phyloP scores from a whole-genome alignment of 1,140 invertebrate species.

The Anadara kagoshimensis region DNA sequence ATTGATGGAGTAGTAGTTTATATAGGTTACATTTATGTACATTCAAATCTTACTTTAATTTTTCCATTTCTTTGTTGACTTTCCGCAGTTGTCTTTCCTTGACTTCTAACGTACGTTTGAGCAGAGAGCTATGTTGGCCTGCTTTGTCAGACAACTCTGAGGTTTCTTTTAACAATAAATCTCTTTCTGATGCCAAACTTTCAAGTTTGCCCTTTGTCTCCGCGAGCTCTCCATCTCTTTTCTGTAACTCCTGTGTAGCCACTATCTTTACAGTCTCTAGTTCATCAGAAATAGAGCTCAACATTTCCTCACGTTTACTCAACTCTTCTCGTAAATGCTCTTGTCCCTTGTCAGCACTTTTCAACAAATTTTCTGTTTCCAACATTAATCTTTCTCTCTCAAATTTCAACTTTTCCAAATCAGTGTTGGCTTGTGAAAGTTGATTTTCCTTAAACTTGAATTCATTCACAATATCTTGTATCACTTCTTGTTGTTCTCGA shows the following conservation, averaged over 20 bases:
- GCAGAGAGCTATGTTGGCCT: constrained; percentile 22
- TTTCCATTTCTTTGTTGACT: constrained; percentile 34
- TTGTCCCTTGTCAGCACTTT: constrained; percentile 22
- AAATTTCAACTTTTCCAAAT: constrained; percentile 22
- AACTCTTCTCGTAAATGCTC: constrained; percentile 9
- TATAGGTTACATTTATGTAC: too few species aligned
- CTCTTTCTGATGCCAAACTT: constrained; percentile 35
- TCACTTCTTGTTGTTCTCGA: constrained; percentile 48
- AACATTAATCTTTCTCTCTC: constrained; percentile 32
- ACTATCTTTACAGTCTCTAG: constrained; percentile 14
- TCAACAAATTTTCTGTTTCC: constrained; percentile 38
- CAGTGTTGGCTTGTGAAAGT: constrained; percentile 7
- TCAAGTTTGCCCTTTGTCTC: constrained; percentile 20
- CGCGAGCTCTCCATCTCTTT: constrained; percentile 42
- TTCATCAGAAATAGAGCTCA: constrained; percentile 20
- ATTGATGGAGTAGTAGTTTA: too few species aligned
- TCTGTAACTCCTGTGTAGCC: constrained; percentile 42
- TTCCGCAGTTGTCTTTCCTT: constrained; percentile 41
- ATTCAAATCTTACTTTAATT: constrained; percentile 29
- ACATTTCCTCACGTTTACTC: constrained; percentile 22
- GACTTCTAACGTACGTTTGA: constrained; percentile 29
- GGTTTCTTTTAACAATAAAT: constrained; percentile 34
- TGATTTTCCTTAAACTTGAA: constrained; percentile 25
- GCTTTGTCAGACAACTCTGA: constrained; percentile 33
- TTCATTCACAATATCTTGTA: constrained; percentile 38